Conservation (phyloP, 1,140 invertebrate genomes). For the Hypsibius dujardini region DNA sequence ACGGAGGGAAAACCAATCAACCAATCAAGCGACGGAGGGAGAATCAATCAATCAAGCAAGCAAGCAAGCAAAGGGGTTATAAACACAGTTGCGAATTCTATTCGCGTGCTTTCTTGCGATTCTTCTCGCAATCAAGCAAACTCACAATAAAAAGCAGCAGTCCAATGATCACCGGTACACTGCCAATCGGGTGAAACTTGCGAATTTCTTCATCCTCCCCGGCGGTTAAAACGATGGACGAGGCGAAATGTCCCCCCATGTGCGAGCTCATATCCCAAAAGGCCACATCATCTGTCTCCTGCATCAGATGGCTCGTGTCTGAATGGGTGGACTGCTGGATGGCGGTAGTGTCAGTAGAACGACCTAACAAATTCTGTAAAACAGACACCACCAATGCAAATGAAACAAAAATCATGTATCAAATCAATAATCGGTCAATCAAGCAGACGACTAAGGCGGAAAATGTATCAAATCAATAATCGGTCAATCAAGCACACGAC, state of each 20-base stretch:
- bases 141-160: background rate
- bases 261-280: background rate
- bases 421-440: background rate
- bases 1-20: no score
- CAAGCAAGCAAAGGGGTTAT: no score
- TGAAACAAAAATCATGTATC: background rate
- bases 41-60: no score
- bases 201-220: background rate
- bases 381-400: background rate
- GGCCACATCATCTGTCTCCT: background rate
- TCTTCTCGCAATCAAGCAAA: no score
- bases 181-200: background rate
- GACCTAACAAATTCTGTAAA: background rate
- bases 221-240: background rate
- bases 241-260: background rate
- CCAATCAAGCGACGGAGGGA: background rate
- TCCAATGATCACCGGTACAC: background rate
- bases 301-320: background rate
- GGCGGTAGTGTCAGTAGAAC: background rate
- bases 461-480: background rate
- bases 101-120: no score
- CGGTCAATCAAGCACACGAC: background rate
- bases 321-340: background rate
- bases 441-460: background rate
- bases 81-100: no score